Conservation (phyloP, 2,797 vertebrate genomes). For the Poeciliopsis infans region DNA sequence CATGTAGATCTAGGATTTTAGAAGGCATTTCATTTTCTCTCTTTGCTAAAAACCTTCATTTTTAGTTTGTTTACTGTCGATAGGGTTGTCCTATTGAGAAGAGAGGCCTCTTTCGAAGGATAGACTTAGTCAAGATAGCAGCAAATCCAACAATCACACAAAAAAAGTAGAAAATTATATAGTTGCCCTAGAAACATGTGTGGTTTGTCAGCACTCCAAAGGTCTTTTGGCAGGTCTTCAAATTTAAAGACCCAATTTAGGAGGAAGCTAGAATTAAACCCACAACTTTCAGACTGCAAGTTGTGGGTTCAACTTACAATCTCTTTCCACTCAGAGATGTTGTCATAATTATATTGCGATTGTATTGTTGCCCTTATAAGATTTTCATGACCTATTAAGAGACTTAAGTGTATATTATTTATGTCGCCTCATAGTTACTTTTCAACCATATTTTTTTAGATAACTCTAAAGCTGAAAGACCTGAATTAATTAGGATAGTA, state of each 20-base stretch:
- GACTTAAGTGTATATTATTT: not conserved
- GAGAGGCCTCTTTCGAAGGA: not conserved
- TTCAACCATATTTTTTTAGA: not conserved
- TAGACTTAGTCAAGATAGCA: not conserved
- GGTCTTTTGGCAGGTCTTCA: not conserved
- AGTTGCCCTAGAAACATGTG: not conserved
- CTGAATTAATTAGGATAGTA: not conserved
- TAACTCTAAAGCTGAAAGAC: not conserved
- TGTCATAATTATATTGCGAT: not conserved
- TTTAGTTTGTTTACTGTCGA: not conserved
- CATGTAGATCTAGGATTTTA: not conserved
- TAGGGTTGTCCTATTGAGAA: not conserved
- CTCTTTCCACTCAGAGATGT: not conserved
- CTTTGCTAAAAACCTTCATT: not conserved
- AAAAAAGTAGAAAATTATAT: not conserved
- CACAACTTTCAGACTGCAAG: not conserved
- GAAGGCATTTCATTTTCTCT: not conserved
- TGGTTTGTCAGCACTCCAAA: not conserved
- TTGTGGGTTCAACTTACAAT: no score
- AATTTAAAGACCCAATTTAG: not conserved
- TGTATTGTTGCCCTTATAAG: not conserved
- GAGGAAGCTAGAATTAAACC: not conserved
- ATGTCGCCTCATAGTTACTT: not conserved
- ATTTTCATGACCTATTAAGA: not conserved
- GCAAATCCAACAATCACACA: not conserved